Conservation (phyloP, 2,888 invertebrate species). For the Cylindroiulus punctatus region DNA sequence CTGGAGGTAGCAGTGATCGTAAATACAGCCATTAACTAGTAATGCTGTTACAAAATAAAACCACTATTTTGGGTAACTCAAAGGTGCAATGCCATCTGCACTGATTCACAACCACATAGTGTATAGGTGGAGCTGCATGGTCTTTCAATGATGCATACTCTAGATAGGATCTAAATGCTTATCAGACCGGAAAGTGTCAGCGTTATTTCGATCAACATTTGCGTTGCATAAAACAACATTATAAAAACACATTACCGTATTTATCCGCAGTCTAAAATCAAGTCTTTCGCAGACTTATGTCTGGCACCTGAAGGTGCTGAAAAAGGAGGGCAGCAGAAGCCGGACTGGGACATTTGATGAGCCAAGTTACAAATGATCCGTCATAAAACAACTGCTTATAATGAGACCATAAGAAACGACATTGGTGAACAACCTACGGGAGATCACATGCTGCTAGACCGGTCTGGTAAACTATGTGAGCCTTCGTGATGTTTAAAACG, state of each 20-base stretch:
- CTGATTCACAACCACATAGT: not conserved
- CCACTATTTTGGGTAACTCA: not conserved
- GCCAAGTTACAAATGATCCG: conserved; percentile 35
- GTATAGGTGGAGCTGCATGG: not conserved
- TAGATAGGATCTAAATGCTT: not conserved
- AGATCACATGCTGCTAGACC: not conserved
- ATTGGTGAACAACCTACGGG: conserved; percentile 23
- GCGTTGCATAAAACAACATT: conserved; percentile 2
- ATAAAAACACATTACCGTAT: no score
- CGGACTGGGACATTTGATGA: conserved; percentile 17
- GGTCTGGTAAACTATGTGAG: not conserved
- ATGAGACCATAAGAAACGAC: conserved; percentile 40
- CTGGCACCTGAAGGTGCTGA: not conserved
- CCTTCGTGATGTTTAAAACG: not conserved
- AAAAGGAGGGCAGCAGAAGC: not conserved
- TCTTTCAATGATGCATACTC: not conserved
- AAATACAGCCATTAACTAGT: not conserved
- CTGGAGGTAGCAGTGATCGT: not conserved
- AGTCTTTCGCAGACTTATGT: not conserved
- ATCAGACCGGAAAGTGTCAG: conserved; percentile 31
- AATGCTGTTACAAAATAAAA: not conserved
- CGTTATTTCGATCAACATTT: not conserved
- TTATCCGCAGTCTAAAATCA: not conserved
- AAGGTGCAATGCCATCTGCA: not conserved
- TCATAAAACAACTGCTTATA: conserved; percentile 39